Evolutionary conservation across 2,888 invertebrate genomes (phyloP), one percentile per base, ranked within the genome.

Genomic region (Bedellia somnulentella): DNA sequence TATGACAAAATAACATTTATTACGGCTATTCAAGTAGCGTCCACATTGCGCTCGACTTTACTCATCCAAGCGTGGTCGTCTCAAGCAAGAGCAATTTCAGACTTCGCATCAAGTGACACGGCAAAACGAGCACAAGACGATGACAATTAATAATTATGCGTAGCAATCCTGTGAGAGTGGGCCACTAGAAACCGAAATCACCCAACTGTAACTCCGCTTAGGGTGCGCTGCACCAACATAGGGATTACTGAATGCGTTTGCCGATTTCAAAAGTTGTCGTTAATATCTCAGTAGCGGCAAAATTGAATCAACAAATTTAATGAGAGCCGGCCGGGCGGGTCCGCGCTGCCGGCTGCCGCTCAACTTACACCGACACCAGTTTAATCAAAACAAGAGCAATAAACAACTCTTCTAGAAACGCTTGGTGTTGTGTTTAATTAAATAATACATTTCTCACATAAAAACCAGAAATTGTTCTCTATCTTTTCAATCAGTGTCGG

Each of bases 1-100:
- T 50, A 60, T 64, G 60, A 66, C 68, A 64, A 60, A 60, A 63
- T 60, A 61, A 56, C 57, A 55, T 62, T 46, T 56, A 52, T 55
- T 46, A 46, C 44, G 46, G 47, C 46, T 51, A 22, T 30, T 16
- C 24, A 14, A 14, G 27, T 22, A 21, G 24, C 29, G 29, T 15
- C 29, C 26, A 45, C 47, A 50, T 43, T 40, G 43, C 57, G 58
- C 52, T 50, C 42, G 49, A 46, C 34, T 52, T 56, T 46, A 36
- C 51, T 32, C 47, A 42, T 45, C 49, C 53, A 47, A 52, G 57
- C 59, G 53, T 51, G 53, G 51, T 52, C 53, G 58, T 57, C n/a
- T n/a, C 53, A 17, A 44, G 47, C 47, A 62, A 54, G 52, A 49
- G 43, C 47, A 57, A 57, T 60, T 52, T 50, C 57, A 61, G 21